Evolutionary conservation across 2,113 vertebrate genomes (phyloP), one percentile per base, ranked within the genome.

Genomic region (Poeciliopsis prolifica): DNA sequence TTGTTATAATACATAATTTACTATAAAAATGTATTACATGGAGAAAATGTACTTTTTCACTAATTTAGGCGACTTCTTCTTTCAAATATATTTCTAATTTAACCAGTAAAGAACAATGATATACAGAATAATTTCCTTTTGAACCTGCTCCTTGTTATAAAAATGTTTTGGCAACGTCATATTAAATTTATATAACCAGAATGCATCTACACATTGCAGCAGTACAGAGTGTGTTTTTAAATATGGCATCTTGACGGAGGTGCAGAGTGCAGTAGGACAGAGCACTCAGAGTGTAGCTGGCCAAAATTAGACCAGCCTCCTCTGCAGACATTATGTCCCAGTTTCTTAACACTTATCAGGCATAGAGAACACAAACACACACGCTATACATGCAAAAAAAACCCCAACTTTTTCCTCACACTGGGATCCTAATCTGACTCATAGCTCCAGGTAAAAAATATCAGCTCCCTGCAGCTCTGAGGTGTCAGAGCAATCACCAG

Each of bases 241-340:
- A 65, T 15, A 51, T 70, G 66, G 67, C 35, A 68, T 31, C 58
- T 40, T 65, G 75, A 40, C 71, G 65, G 61, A 71, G 75, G 77
- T 74, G 78, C 72, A 80, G 70, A 78, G 84, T 74, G 87, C 84
- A 86, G 61, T 35, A 70, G 83, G 81, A 69, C 82, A 75, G 73
- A 84, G 78, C 71, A 68, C 80, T 75, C 69, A 51, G 74, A 81
- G 72, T 75, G 70, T 77, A 51, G 71, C 61, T 35, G 63, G 67
- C 80, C 88, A 77, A 81, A 92, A 92, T 91, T 92, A 92, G 90
- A 86, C 81, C 90, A 74, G 80, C 74, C 72, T 84, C 81, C 83
- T 88, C 75, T 89, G 85, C 82, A 87, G 90, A 91, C 86, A 61
- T 44, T 0, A 58, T 89, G 91, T 92, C 89, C 90, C 77, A 92